Evolutionary conservation across 2,113 vertebrate species (phyloP).

Genomic region (Climacteris rufus): DNA sequence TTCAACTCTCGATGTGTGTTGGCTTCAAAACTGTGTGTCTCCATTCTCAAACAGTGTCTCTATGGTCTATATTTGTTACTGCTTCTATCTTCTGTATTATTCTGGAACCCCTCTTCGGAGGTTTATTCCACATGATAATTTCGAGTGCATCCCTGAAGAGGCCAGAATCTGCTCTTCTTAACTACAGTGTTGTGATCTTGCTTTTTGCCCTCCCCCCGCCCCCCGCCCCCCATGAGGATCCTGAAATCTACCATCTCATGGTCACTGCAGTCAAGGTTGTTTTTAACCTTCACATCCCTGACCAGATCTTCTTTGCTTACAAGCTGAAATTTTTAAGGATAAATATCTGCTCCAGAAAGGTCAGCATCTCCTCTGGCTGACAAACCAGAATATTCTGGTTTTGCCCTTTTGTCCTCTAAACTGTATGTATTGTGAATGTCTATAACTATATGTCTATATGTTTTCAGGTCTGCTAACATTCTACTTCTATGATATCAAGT

Average conservation of each 20-base stretch:
- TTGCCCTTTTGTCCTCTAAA: not conserved
- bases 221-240: not conserved
- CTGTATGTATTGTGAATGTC: fast-evolving
- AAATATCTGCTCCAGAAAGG: not conserved
- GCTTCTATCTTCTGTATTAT: not conserved
- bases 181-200: not conserved
- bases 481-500: not conserved
- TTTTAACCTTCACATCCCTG: not conserved
- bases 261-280: not conserved
- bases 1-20: not conserved
- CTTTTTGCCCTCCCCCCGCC: not conserved
- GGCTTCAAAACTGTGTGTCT: not conserved
- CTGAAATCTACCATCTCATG: not conserved
- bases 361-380: not conserved
- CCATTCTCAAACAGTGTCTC: not conserved
- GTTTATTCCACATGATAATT: not conserved
- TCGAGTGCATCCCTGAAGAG: not conserved
- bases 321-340: not conserved
- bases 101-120: not conserved
- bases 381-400: not conserved
- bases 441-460: not conserved
- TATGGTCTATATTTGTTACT: not conserved
- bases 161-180: not conserved
- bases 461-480: not conserved
- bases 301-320: not conserved